Evolutionary conservation across 2,797 vertebrate species (phyloP).

Genomic region (Euthynnus affinis): DNA sequence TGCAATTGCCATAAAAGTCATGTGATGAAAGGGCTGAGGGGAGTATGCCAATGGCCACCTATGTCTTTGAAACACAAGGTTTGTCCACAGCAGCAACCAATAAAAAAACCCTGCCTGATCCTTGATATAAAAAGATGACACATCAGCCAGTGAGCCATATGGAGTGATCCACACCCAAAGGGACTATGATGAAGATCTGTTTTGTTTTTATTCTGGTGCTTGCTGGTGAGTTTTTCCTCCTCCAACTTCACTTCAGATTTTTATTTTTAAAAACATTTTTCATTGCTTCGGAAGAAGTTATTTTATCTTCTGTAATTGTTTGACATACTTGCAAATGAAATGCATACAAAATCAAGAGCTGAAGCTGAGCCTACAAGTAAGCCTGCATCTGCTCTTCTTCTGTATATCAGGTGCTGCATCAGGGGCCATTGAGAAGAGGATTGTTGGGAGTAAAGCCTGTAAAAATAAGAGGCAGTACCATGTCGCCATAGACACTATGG

Average conservation of each 20-base stretch:
- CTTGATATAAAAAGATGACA: neutral
- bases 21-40: neutral
- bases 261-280: too few species aligned
- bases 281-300: too few species aligned
- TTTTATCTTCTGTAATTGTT: neutral
- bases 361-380: neutral
- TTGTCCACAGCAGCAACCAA: neutral
- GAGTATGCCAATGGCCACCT: neutral
- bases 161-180: conserved; percentile 2
- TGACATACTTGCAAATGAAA: neutral
- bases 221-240: conserved; percentile 21
- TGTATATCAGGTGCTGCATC: conserved; percentile 11
- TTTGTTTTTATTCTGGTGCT: conserved; percentile 13
- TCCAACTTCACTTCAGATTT: neutral
- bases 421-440: conserved; percentile 45
- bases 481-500: conserved; percentile 22
- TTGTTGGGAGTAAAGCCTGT: conserved; percentile 2
- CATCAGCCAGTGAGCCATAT: neutral
- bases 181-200: conserved; percentile 24
- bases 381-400: neutral
- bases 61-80: neutral
- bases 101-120: neutral
- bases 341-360: too few species aligned
- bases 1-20: neutral
- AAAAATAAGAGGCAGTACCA: conserved; percentile 10